phyloP scores from a whole-genome alignment of 2,797 vertebrate genomes.

The Oreochromis mossambicus region DNA sequence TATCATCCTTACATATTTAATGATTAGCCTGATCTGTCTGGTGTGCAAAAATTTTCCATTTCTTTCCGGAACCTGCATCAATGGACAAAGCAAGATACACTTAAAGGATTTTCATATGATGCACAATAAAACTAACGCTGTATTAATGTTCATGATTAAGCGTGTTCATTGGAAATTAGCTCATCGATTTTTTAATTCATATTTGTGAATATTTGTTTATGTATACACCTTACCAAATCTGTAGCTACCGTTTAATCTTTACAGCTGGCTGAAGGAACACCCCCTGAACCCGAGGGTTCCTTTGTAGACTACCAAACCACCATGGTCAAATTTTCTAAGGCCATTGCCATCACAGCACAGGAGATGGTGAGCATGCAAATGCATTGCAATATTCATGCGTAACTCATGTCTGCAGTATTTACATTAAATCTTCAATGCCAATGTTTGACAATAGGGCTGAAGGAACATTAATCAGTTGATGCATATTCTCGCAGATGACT shows the following conservation, averaged over 20 bases:
- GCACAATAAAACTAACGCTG: background rate
- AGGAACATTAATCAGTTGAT: conserved; percentile 8
- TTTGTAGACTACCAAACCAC: conserved; percentile 99
- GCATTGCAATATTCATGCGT: background rate
- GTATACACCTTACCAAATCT: background rate
- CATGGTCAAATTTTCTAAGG: conserved; percentile 97
- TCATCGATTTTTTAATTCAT: background rate
- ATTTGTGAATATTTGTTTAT: background rate
- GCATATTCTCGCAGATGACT: conserved; percentile 84
- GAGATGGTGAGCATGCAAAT: conserved; percentile 88
- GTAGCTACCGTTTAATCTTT: background rate
- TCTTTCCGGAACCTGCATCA: background rate
- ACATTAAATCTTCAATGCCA: conserved; percentile 1
- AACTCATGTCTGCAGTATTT: background rate
- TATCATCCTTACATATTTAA: background rate
- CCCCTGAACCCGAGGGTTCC: conserved; percentile 90
- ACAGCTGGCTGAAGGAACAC: conserved; percentile 94
- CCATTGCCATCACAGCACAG: conserved; percentile 94
- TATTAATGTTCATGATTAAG: background rate
- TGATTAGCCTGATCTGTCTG: background rate
- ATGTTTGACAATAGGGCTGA: background rate
- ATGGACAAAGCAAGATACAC: background rate
- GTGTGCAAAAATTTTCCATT: background rate
- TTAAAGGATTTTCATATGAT: background rate
- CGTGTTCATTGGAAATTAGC: background rate